Base-by-base conservation (phyloP, 2,113 vertebrate genomes). In the Argyrosomus japonicus region DNA sequence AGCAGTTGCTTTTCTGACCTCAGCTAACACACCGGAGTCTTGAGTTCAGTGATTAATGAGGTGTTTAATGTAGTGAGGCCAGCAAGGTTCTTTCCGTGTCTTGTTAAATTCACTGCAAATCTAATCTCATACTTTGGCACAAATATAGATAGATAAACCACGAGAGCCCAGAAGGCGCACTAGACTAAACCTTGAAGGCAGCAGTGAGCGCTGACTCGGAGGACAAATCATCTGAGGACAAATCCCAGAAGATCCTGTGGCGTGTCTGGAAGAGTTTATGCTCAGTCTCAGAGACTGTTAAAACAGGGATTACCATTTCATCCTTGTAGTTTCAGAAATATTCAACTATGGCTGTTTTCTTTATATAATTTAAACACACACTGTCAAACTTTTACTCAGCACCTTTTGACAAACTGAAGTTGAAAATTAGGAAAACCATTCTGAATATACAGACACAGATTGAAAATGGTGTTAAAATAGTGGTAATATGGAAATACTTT, bases 191-290 rank as follows among this genome's bases (percentile, higher is more conserved):
- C 83, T 63, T 27, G 45, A 40, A 76, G 77, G 72, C 68, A 61
- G 78, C 5, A 68, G 27, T 75, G 75, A 73, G 57, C 11, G 63
- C 75, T 76, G 72, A 83, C 75, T 78, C 36, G 29, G 57, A 80
- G 67, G 82, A 65, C 43, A 56, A 83, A 87, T 77, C 79, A 73
- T 88, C 71, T 72, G 67, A 74, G 51, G 68, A 83, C 70, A 70
- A 75, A 80, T 86, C 80, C 75, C 65, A 6, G 54, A 64, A 25
- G 80, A 80, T 80, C 73, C 36, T 15, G 6, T 58, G 47, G 57
- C 14, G 53, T 82, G 77, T 86, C 88, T 87, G 86, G 86, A 85
- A 83, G 77, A 83, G 61, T 81, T 82, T 70, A 78, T 56, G 13
- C 17, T 70, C 77, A 65, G 21, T 69, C 64, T 64, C 73, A 29